Conservation (phyloP, 1,140 invertebrate species). For the Diachasma alloeum region DNA sequence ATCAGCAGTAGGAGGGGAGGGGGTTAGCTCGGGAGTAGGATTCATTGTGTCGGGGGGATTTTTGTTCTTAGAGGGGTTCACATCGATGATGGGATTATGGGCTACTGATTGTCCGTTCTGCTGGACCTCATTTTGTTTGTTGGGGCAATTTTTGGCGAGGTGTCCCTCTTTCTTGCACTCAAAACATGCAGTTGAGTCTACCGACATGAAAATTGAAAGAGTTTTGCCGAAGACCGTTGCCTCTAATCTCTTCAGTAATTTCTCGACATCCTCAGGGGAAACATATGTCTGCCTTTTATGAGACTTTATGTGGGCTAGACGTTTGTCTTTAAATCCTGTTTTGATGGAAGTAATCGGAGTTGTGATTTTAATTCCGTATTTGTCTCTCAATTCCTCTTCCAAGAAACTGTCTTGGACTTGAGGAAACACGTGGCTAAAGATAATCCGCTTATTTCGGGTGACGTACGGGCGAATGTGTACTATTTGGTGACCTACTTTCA, state of each 20-base stretch:
- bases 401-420: neutral
- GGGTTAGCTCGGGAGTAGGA: too few relatives aligned
- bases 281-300: constrained; percentile 4
- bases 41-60: too few relatives aligned
- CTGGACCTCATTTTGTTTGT: too few relatives aligned
- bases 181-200: neutral
- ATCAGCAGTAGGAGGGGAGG: too few relatives aligned
- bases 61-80: too few relatives aligned
- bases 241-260: neutral
- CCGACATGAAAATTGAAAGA: neutral
- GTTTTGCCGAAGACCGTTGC: neutral
- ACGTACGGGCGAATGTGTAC: constrained; percentile 10
- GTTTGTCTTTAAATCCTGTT: neutral
- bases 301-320: neutral
- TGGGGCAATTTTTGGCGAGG: neutral
- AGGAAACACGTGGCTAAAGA: neutral
- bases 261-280: neutral
- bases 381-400: neutral
- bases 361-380: too few relatives aligned
- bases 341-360: too few relatives aligned
- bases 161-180: neutral
- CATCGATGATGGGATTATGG: too few relatives aligned
- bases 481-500: neutral
- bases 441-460: neutral
- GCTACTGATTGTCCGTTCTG: too few relatives aligned